Percentiles rank a stretch among this genome's conserved stretches.
These are phyloP conservation scores for Lerema accius DNA, from an alignment of 1,140 invertebrate genomes.

Conservation along the genomic window DNA sequence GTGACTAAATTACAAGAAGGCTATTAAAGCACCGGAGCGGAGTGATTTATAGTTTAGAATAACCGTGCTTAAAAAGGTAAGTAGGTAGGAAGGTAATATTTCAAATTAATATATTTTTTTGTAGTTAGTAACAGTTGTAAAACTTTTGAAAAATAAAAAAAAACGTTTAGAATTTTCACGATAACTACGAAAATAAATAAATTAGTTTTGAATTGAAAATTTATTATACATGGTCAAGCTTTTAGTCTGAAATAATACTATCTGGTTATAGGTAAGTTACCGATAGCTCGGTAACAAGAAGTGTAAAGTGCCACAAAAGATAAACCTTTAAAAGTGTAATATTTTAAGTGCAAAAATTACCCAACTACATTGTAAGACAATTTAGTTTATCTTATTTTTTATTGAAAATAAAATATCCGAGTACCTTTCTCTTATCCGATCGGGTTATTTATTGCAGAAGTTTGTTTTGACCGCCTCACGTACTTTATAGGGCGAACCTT, in stretches of 20 bases:
- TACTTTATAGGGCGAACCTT: constrained; percentile 79
- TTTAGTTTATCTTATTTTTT: constrained; percentile 71
- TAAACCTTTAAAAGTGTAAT: background rate
- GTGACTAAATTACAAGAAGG: constrained; percentile 41
- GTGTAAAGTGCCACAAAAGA: background rate
- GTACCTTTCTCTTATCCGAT: constrained; percentile 74
- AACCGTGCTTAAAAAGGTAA: too few species aligned
- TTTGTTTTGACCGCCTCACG: constrained; percentile 80
- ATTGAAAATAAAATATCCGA: constrained; percentile 75
- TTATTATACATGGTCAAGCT: too few species aligned
- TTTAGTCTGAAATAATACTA: too few species aligned
- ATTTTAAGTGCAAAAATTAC: constrained; percentile 45
- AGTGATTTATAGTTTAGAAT: constrained; percentile 8
- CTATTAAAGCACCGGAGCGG: constrained; percentile 1
- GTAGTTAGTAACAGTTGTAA: too few species aligned
- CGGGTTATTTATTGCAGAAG: constrained; percentile 78
- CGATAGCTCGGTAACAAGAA: too few species aligned
- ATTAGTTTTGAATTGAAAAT: too few species aligned
- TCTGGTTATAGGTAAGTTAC: too few species aligned
- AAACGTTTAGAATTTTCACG: too few species aligned
- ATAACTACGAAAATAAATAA: too few species aligned
- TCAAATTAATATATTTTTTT: too few species aligned
- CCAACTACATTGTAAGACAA: constrained; percentile 62
- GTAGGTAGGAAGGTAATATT: too few species aligned
- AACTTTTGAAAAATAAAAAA: too few species aligned